These are phyloP conservation scores for Platichthys flesus DNA, from an alignment of 2,113 vertebrate species.

Conservation along the genomic window DNA sequence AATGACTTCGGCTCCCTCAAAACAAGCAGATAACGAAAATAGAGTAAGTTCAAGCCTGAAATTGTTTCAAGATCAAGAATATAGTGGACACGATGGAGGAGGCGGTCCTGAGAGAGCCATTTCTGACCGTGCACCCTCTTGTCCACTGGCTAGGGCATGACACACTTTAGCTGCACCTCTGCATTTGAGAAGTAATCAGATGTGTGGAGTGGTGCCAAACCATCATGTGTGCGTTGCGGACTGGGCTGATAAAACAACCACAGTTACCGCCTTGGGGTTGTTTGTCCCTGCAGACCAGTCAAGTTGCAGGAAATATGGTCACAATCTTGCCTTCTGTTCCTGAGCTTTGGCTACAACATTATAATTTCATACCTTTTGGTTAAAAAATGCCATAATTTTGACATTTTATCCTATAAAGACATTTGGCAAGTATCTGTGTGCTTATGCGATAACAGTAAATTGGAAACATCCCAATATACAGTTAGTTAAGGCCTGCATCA, in stretches of 20 bases:
- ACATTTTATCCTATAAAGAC: no score
- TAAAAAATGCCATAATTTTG: no score
- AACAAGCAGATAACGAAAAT: conserved; percentile 29
- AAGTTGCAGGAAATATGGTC: neutral
- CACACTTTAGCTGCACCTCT: conserved; percentile 8
- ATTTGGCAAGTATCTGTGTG: no score
- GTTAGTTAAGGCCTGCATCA: no score
- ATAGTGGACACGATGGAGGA: neutral
- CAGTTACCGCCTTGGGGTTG: neutral
- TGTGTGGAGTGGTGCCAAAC: conserved; percentile 4
- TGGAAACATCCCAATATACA: no score
- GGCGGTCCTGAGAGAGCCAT: neutral
- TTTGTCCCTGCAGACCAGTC: neutral
- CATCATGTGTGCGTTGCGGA: neutral
- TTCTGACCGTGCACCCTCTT: neutral
- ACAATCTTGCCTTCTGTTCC: neutral
- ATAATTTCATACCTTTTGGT: neutral
- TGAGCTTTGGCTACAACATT: neutral
- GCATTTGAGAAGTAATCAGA: conserved; percentile 32
- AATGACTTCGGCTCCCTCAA: conserved; percentile 20
- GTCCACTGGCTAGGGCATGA: neutral
- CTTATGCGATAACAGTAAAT: no score
- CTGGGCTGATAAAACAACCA: neutral
- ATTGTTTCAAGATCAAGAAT: conserved; percentile 32
- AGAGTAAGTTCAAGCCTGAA: conserved; percentile 37